Evolutionary conservation across 2,888 invertebrate genomes (phyloP).

Genomic region (Andrena haemorrhoa): DNA sequence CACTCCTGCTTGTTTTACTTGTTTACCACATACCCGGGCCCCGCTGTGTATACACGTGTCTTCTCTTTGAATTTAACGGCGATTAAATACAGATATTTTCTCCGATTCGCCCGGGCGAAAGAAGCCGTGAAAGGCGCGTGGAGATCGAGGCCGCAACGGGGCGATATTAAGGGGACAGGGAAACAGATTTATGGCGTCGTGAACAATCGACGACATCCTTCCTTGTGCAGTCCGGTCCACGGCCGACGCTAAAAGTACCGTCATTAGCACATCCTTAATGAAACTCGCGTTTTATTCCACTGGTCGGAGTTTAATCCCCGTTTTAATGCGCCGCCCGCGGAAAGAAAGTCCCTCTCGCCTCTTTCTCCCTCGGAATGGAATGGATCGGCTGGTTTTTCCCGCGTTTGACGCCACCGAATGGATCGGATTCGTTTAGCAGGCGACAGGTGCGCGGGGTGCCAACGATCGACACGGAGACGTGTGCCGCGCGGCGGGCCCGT

Average conservation of each 20-base stretch:
- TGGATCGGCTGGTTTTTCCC: neutral
- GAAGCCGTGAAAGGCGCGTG: constrained; percentile 56
- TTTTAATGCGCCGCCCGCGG: constrained; percentile 17
- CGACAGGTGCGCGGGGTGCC: constrained; percentile 24
- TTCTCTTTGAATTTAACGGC: neutral
- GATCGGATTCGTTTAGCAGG: constrained; percentile 30
- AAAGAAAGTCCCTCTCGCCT: neutral
- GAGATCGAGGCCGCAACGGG: constrained; percentile 50
- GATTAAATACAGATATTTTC: constrained; percentile 23
- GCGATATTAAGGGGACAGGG: constrained; percentile 57
- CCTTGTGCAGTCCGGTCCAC: neutral
- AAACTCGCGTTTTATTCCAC: constrained; percentile 25
- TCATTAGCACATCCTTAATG: constrained; percentile 38
- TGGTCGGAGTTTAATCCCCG: constrained; percentile 23
- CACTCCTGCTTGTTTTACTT: neutral
- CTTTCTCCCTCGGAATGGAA: neutral
- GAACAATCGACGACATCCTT: constrained; percentile 50
- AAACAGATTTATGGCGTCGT: constrained; percentile 60
- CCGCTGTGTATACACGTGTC: neutral
- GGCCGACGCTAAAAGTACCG: constrained; percentile 19
- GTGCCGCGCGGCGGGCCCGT: neutral
- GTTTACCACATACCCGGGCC: neutral
- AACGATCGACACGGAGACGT: constrained; percentile 8
- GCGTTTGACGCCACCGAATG: neutral
- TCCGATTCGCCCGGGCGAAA: constrained; percentile 11